Percentiles rank a stretch among this genome's conserved stretches.
phyloP scores from a whole-genome alignment of 2,888 invertebrate species.

The Rhagophthalmus giganteus region DNA sequence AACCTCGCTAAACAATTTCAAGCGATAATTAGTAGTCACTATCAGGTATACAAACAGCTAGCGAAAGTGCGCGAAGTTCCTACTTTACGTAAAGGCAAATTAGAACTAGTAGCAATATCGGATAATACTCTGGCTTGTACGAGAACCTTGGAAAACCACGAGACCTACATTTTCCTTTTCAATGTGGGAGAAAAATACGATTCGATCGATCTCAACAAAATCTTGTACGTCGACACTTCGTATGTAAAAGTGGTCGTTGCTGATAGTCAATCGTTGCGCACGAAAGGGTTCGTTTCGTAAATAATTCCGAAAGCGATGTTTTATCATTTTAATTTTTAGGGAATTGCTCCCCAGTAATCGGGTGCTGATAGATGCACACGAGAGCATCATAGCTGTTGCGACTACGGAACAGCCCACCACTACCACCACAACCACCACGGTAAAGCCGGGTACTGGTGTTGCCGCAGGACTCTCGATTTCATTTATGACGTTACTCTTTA shows the following conservation, averaged over 20 bases:
- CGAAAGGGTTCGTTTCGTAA: slow-evolving; percentile 23
- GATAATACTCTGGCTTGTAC: slow-evolving; percentile 30
- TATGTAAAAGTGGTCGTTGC: slow-evolving; percentile 15
- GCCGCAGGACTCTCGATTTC: no score
- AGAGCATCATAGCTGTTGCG: slow-evolving; percentile 38
- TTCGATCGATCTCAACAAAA: slow-evolving; percentile 57
- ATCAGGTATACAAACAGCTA: slow-evolving; percentile 65
- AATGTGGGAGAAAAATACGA: slow-evolving; percentile 57
- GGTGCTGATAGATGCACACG: slow-evolving; percentile 52
- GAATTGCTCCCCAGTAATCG: slow-evolving; percentile 48
- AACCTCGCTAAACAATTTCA: slow-evolving; percentile 62
- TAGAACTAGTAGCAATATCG: slow-evolving; percentile 3
- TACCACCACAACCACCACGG: neutral
- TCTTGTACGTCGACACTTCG: slow-evolving; percentile 36
- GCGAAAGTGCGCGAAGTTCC: slow-evolving; percentile 58
- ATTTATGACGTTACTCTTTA: no score
- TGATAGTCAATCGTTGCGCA: slow-evolving; percentile 21
- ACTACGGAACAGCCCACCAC: neutral
- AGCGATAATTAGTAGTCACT: slow-evolving; percentile 57
- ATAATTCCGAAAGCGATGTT: slow-evolving; percentile 1
- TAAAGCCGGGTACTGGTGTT: no score
- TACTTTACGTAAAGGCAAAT: slow-evolving; percentile 59
- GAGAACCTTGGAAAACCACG: slow-evolving; percentile 35
- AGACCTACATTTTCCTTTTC: slow-evolving; percentile 37
- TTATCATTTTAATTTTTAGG: slow-evolving; percentile 50